Conservation (phyloP, 1,140 invertebrate species). For the Drosophila repleta region DNA sequence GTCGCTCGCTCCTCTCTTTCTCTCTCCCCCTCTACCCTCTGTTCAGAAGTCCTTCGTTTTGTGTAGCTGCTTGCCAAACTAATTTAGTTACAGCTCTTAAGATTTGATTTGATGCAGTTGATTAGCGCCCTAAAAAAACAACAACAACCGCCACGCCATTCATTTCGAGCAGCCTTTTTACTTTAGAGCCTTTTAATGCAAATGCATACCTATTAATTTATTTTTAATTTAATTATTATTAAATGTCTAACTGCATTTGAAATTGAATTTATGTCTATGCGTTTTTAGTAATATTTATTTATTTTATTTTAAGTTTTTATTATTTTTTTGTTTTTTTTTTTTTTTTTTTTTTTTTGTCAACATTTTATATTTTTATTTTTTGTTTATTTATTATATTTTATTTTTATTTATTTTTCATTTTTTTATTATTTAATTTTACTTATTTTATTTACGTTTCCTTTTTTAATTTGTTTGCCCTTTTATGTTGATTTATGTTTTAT, state of each 20-base stretch:
- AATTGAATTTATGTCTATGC: conserved; percentile 30
- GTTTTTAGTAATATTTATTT: conserved; percentile 17
- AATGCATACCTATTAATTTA: conserved; percentile 44
- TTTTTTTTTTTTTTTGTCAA: conserved; percentile 8
- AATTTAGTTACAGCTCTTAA: conserved; percentile 35
- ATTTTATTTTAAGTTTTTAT: conserved; percentile 14
- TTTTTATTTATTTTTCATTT: conserved; percentile 39
- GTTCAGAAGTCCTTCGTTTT: conserved; percentile 57
- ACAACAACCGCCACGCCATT: conserved; percentile 34
- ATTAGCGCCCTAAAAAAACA: conserved; percentile 16
- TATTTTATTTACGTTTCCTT: conserved; percentile 28
- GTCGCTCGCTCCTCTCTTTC: conserved; percentile 17
- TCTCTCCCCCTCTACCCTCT: conserved; percentile 2
- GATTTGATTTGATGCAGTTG: conserved; percentile 33
- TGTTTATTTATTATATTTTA: conserved; percentile 35
- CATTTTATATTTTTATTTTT: conserved; percentile 10
- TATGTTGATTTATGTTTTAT: conserved; percentile 51
- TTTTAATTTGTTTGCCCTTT: conserved; percentile 39
- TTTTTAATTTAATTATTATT: conserved; percentile 38
- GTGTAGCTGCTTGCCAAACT: conserved; percentile 63
- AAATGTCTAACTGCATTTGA: conserved; percentile 49
- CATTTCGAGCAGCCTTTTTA: conserved; percentile 44
- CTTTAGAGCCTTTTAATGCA: conserved; percentile 42
- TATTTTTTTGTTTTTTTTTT: not conserved
- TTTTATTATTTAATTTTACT: conserved; percentile 13